A percentile compares a stretch with the other conserved stretches of the same genome.
These are phyloP conservation scores for Tachina lurida DNA, from an alignment of 2,888 invertebrate genomes.

Conservation along the genomic window DNA sequence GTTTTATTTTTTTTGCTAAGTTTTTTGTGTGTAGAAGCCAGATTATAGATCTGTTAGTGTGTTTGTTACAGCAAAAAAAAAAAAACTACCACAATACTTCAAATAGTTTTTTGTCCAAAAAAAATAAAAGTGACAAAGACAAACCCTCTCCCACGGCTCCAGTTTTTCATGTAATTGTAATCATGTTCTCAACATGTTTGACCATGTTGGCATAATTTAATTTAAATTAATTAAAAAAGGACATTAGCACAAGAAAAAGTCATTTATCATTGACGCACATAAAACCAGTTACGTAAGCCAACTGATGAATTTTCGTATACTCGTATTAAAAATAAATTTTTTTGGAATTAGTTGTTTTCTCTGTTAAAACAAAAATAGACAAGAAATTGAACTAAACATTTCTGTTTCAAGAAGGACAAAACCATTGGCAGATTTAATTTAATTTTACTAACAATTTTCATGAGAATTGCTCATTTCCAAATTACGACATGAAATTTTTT, in stretches of 20 bases:
- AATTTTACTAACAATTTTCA: not conserved
- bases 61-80: not conserved
- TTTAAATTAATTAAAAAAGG: constrained; percentile 51
- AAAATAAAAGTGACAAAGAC: not conserved
- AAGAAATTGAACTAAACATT: not conserved
- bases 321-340: not conserved
- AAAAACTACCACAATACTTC: not conserved
- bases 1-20: not conserved
- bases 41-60: not conserved
- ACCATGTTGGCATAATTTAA: constrained; percentile 54
- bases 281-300: not conserved
- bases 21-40: not conserved
- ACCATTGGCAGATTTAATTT: no score
- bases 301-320: not conserved
- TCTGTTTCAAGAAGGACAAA: not conserved
- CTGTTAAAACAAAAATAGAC: not conserved
- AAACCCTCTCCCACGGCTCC: not conserved
- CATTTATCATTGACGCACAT: constrained; percentile 47
- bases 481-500: no score
- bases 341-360: not conserved
- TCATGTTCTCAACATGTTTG: constrained; percentile 52
- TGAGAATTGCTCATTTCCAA: no score
- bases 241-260: not conserved
- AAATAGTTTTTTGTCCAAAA: constrained; percentile 17
- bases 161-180: constrained; percentile 40